phyloP scores from a whole-genome alignment of 1,140 invertebrate species.

The Parasteatoda tepidariorum region DNA sequence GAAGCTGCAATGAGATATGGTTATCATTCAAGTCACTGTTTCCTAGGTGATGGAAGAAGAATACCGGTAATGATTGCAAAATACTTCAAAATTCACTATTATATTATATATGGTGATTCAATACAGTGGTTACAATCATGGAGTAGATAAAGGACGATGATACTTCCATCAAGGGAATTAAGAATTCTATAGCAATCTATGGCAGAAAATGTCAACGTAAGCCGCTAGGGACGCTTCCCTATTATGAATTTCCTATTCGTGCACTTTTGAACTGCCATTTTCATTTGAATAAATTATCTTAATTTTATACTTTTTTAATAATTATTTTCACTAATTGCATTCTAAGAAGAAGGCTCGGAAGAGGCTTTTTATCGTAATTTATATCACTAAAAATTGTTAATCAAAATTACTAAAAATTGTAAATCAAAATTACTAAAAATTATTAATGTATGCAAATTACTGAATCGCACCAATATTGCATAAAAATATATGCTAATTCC shows the following conservation, averaged over 20 bases:
- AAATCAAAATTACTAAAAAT: no score
- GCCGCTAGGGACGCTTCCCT: background rate
- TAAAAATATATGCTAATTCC: no score
- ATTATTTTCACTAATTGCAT: no score
- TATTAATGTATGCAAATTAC: no score
- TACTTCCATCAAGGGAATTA: background rate
- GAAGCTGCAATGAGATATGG: conserved; percentile 54
- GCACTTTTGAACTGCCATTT: no score
- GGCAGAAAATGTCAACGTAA: background rate
- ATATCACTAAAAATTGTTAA: no score
- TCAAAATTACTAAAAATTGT: no score
- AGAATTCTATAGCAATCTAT: background rate
- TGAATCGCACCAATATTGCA: no score
- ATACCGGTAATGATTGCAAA: conserved; percentile 13
- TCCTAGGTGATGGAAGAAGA: conserved; percentile 38
- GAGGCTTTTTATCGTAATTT: no score
- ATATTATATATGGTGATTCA: background rate
- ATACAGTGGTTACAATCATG: background rate
- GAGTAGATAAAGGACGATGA: background rate
- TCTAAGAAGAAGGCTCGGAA: no score
- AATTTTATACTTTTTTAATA: no score
- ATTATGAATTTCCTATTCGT: background rate
- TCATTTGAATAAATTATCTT: no score
- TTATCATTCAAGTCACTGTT: conserved; percentile 45
- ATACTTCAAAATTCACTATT: background rate